Percentiles rank a stretch among this genome's conserved stretches.
Evolutionary conservation across 1,140 invertebrate species (phyloP).

Genomic region (Drosophila yakuba): DNA sequence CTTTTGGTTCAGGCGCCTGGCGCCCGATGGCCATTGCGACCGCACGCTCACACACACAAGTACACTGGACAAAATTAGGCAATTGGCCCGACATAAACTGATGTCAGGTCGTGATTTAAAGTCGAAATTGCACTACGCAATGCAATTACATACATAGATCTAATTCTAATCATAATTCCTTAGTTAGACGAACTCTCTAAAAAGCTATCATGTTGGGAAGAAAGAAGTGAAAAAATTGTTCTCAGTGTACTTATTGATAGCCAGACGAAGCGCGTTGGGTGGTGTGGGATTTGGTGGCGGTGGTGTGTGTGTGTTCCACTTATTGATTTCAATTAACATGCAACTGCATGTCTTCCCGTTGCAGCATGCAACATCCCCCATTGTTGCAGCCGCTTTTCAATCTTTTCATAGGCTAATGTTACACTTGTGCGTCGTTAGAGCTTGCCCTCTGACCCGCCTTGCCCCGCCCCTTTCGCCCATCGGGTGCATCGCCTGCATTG

Average conservation of each 20-base stretch:
- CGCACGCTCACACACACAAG: constrained; percentile 45
- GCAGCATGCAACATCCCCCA: constrained; percentile 49
- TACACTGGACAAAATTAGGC: background rate
- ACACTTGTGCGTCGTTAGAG: constrained; percentile 79
- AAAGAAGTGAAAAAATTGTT: background rate
- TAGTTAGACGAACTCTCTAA: no score
- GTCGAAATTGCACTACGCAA: no score
- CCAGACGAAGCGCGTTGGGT: constrained; percentile 8
- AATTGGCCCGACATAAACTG: no score
- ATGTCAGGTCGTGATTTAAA: no score
- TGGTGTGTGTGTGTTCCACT: constrained; percentile 59
- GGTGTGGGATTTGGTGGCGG: constrained; percentile 9
- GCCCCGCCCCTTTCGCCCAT: constrained; percentile 2
- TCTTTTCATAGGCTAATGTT: constrained; percentile 81
- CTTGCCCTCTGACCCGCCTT: constrained; percentile 25
- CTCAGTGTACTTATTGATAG: constrained; percentile 13
- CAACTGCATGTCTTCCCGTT: constrained; percentile 79
- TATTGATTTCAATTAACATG: constrained; percentile 84
- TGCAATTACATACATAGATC: no score
- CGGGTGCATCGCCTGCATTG: constrained; percentile 13
- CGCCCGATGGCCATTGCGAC: constrained; percentile 54
- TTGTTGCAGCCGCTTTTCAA: constrained; percentile 68
- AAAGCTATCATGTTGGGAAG: no score
- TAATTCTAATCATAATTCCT: no score
- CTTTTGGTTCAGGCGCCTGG: constrained; percentile 33